Conservation (phyloP, 2,888 invertebrate species). For the Volucella inflata region DNA sequence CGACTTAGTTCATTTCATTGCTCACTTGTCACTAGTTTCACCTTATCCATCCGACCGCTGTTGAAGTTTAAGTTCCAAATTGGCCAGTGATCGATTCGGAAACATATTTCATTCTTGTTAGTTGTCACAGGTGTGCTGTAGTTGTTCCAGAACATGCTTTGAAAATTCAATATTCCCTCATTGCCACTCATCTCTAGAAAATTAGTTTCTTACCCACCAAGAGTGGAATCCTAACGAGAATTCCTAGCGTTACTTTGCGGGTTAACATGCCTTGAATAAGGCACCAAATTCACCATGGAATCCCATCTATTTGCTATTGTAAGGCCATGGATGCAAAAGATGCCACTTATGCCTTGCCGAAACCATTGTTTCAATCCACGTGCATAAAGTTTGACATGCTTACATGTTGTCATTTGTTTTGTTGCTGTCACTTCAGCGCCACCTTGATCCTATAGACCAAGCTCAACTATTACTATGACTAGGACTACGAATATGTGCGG, state of each 20-base stretch:
- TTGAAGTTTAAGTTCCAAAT: neutral
- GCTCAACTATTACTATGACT: conserved; percentile 7
- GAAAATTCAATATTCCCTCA: conserved; percentile 63
- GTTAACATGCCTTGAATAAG: conserved; percentile 14
- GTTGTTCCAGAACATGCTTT: conserved; percentile 21
- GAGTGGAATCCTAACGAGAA: conserved; percentile 53
- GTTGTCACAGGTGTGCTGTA: conserved; percentile 28
- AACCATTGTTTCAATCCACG: conserved; percentile 69
- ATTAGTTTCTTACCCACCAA: conserved; percentile 51
- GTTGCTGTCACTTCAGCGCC: conserved; percentile 53
- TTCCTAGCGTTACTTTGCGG: conserved; percentile 11
- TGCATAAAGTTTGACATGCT: conserved; percentile 72
- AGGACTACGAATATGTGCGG: neutral
- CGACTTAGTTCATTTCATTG: too few relatives aligned
- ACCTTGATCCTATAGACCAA: conserved; percentile 20
- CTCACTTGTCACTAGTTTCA: too few relatives aligned
- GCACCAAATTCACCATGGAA: conserved; percentile 11
- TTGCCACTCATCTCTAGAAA: conserved; percentile 46
- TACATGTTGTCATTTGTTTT: conserved; percentile 74
- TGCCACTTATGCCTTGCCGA: conserved; percentile 39
- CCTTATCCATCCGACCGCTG: too few relatives aligned
- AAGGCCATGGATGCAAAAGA: conserved; percentile 43
- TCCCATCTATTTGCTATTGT: conserved; percentile 43
- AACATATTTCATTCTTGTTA: conserved; percentile 21
- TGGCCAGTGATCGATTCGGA: conserved; percentile 41